phyloP scores from a whole-genome alignment of 2,113 vertebrate species.

The Andinoacara biseriatus region DNA sequence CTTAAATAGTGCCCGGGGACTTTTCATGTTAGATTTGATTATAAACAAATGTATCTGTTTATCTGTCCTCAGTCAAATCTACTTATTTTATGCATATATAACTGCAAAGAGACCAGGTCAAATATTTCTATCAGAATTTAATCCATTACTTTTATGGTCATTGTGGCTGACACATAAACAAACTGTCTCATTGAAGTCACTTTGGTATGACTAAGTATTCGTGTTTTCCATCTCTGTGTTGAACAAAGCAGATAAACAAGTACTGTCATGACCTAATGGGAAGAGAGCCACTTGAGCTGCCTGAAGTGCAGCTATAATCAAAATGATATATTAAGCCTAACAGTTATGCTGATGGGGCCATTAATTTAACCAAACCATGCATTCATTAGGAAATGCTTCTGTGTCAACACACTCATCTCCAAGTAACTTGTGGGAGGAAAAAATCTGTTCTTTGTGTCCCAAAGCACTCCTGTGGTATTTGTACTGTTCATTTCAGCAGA shows the following conservation, averaged over 20 bases:
- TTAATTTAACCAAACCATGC: conserved; percentile 44
- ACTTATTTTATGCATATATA: not conserved
- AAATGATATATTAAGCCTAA: conserved; percentile 44
- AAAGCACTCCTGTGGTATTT: not conserved
- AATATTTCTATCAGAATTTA: not conserved
- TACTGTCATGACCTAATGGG: not conserved
- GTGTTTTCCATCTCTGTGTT: not conserved
- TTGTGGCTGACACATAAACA: not conserved
- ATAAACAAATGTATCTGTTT: not conserved
- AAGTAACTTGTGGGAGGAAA: conserved; percentile 18
- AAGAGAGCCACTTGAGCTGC: conserved; percentile 20
- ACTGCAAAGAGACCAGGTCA: not conserved
- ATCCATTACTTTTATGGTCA: not conserved
- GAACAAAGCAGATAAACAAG: conserved; percentile 34
- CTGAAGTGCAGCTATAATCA: conserved; percentile 19
- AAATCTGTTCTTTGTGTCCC: conserved; percentile 4
- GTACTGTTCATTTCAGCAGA: not conserved
- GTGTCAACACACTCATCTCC: conserved; percentile 43
- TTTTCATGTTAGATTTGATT: not conserved
- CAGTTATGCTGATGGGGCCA: conserved; percentile 32
- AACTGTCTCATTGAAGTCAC: not conserved
- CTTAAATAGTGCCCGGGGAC: too few species aligned
- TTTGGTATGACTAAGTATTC: not conserved
- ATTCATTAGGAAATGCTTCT: conserved; percentile 42
- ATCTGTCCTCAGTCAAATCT: not conserved